Evolutionary conservation across 2,113 vertebrate species (phyloP).

Genomic region (Hypomesus transpacificus): DNA sequence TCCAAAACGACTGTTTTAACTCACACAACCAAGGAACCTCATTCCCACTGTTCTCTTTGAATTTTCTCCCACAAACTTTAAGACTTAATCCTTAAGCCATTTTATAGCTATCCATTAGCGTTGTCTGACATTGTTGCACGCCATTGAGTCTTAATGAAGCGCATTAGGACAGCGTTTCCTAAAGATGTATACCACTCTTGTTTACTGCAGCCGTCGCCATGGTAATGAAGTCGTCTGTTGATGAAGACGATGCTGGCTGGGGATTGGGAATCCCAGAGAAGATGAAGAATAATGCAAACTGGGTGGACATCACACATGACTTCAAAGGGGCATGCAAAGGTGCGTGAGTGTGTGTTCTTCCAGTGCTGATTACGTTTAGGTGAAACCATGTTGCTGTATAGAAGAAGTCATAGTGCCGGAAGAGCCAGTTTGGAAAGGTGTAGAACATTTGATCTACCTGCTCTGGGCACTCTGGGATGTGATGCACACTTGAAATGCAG

Average conservation of each 20-base stretch:
- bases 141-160: too few species aligned
- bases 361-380: too few species aligned
- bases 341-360: conserved; percentile 27
- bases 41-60: too few species aligned
- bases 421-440: neutral
- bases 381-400: too few species aligned
- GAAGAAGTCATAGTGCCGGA: neutral
- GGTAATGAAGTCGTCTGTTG: conserved; percentile 93
- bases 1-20: too few species aligned
- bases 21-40: too few species aligned
- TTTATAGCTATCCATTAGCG: too few species aligned
- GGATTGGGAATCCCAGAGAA: conserved; percentile 89
- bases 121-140: too few species aligned
- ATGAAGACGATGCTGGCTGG: conserved; percentile 96
- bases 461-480: neutral
- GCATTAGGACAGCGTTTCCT: too few species aligned
- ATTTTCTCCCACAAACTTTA: too few species aligned
- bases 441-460: neutral
- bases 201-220: conserved; percentile 70
- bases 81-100: too few species aligned
- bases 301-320: conserved; percentile 94
- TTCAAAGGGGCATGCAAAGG: conserved; percentile 96
- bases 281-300: conserved; percentile 87
- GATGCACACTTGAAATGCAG: neutral
- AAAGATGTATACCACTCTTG: neutral